These are phyloP conservation scores for Scaptomyza cyrtandrae DNA, from an alignment of 2,888 invertebrate genomes.

Conservation along the genomic window DNA sequence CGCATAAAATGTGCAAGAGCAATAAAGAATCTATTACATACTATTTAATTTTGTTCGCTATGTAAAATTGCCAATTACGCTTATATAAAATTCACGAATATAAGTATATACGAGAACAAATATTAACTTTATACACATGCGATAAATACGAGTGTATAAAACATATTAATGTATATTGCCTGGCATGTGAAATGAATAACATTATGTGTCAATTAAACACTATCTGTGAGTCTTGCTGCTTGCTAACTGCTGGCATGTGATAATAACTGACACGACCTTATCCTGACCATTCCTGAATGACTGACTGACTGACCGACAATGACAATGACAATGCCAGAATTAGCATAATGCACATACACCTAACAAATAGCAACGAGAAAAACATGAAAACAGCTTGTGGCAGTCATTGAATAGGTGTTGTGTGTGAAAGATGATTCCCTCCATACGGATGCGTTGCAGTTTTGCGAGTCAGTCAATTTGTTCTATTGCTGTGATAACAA, in stretches of 20 bases:
- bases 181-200: constrained; percentile 27
- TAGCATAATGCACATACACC: constrained; percentile 37
- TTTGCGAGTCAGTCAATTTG: constrained; percentile 21
- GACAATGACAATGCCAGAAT: constrained; percentile 39
- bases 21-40: not conserved
- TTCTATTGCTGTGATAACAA: constrained; percentile 26
- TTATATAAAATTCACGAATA: not conserved
- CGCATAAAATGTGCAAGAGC: no score
- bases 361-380: constrained; percentile 4
- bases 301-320: constrained; percentile 21
- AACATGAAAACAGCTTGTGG: constrained; percentile 17
- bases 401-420: constrained; percentile 25
- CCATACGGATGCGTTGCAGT: constrained; percentile 26
- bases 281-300: constrained; percentile 17
- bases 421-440: constrained; percentile 5
- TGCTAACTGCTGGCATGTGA: constrained; percentile 4
- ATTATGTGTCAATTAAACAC: constrained; percentile 54
- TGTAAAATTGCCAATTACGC: not conserved
- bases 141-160: not conserved
- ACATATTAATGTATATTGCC: constrained; percentile 18
- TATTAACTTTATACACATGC: not conserved
- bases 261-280: constrained; percentile 35
- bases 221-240: constrained; percentile 18
- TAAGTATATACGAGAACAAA: not conserved
- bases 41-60: not conserved